Evolutionary conservation across 2,797 vertebrate genomes (phyloP).

Genomic region (Oreortyx pictus): DNA sequence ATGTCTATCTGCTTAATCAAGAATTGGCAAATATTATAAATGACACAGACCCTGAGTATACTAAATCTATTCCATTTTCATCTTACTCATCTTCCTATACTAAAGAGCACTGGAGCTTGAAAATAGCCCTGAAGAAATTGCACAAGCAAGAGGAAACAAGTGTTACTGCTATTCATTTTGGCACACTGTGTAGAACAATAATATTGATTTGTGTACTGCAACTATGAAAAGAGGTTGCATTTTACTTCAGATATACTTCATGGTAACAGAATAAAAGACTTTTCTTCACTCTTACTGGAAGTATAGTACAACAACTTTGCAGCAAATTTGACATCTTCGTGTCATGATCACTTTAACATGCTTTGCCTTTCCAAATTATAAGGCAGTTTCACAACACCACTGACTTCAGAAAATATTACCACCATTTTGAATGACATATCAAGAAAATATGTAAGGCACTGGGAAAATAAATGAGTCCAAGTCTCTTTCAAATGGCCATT

Average conservation of each 20-base stretch:
- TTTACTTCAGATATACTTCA: neutral
- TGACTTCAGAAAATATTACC: neutral
- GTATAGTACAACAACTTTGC: neutral
- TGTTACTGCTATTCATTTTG: slow-evolving; percentile 33
- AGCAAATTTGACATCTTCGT: neutral
- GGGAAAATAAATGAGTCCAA: neutral
- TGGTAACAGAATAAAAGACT: neutral
- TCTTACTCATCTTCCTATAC: slow-evolving; percentile 47
- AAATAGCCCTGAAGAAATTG: slow-evolving; percentile 46
- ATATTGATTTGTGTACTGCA: neutral
- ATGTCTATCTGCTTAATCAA: slow-evolving; percentile 65
- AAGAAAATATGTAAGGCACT: neutral
- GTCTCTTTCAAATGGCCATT: neutral
- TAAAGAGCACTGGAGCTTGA: slow-evolving; percentile 52
- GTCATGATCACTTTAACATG: neutral
- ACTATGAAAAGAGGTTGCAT: neutral
- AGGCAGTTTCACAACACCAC: neutral
- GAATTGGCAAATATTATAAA: slow-evolving; percentile 71
- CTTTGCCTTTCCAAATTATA: neutral
- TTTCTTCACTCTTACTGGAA: neutral
- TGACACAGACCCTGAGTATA: neutral
- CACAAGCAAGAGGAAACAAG: neutral
- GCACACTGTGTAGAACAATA: neutral
- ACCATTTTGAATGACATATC: neutral
- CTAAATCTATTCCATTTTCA: slow-evolving; percentile 58